These are phyloP conservation scores for Masnerella sp. DNA, from an alignment of 2,888 invertebrate genomes.

Conservation along the genomic window DNA sequence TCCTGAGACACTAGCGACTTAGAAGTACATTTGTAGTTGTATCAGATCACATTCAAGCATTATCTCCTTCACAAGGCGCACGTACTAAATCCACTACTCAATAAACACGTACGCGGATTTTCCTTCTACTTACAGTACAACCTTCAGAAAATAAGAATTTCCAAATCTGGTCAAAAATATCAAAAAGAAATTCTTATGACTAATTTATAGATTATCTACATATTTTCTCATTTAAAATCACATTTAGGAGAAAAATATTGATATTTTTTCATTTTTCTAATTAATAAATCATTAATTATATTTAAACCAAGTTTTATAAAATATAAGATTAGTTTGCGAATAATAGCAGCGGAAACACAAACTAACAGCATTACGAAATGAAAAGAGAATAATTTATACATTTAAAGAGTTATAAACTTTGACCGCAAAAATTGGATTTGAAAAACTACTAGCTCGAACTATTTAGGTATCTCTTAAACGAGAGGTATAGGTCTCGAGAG, in stretches of 20 bases:
- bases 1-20: constrained; percentile 32
- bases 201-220: not conserved
- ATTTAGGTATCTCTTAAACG: constrained; percentile 4
- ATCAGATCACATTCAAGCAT: constrained; percentile 40
- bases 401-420: too few relatives aligned
- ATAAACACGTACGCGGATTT: constrained; percentile 56
- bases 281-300: too few relatives aligned
- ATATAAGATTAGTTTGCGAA: too few relatives aligned
- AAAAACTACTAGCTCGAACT: constrained; percentile 1
- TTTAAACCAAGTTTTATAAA: too few relatives aligned
- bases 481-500: constrained; percentile 18
- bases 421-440: too few relatives aligned
- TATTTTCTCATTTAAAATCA: too few relatives aligned
- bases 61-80: constrained; percentile 38
- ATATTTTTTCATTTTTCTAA: too few relatives aligned
- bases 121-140: constrained; percentile 38
- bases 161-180: constrained; percentile 30
- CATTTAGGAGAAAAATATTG: too few relatives aligned
- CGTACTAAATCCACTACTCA: constrained; percentile 54
- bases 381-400: too few relatives aligned
- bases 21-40: constrained; percentile 41
- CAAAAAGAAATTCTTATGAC: constrained; percentile 7
- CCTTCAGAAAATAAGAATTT: constrained; percentile 44
- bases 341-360: too few relatives aligned
- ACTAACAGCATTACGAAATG: too few relatives aligned